Base-by-base conservation (phyloP, 2,113 vertebrate species). In the Pelusios castaneus region DNA sequence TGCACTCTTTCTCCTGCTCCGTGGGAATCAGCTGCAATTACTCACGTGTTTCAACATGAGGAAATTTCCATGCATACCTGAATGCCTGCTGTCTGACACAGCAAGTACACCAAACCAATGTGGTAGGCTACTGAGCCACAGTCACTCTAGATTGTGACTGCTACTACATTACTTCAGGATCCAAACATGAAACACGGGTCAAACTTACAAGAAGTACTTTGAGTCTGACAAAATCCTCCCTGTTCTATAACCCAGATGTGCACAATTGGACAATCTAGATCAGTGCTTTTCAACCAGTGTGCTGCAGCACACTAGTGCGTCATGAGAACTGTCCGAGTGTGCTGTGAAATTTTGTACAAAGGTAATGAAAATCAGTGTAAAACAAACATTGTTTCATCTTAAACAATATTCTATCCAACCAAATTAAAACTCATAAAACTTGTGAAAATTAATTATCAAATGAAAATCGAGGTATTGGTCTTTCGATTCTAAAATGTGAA, bases 211-310 rank as follows among this genome's bases (percentile, higher is more conserved):
- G 25, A 8, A 27, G 41, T 22, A 45, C 73, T 45, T 75, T 21
- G 41, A 45, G 73, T 73, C 19, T 43, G 38, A 75, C 5, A 17
- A 25, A 75, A 75, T 29, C 73, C 63, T 70, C 63, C 25, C 73
- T 76, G 73, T 76, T 45, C 73, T 78, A 41, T 43, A 60, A 45
- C 45, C 56, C 82, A 31, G 55, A 52, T 4, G 56, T 54, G 43
- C 75, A 11, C 76, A 49, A 31, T 0, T n/a, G n/a, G 52, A 17
- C 22, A 45, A 77, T 77, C 80, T 85, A 0, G 0, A n/a, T n/a
- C n/a, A n/a, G n/a, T n/a, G n/a, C n/a, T n/a, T n/a, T n/a, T n/a
- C n/a, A n/a, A n/a, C n/a, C n/a, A n/a, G n/a, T n/a, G n/a, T n/a
- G n/a, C n/a, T n/a, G n/a, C n/a, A n/a, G n/a, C n/a, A n/a, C n/a